These are phyloP conservation scores for Deladenus siricidicola DNA, from an alignment of 2,888 invertebrate species.

Conservation along the genomic window DNA sequence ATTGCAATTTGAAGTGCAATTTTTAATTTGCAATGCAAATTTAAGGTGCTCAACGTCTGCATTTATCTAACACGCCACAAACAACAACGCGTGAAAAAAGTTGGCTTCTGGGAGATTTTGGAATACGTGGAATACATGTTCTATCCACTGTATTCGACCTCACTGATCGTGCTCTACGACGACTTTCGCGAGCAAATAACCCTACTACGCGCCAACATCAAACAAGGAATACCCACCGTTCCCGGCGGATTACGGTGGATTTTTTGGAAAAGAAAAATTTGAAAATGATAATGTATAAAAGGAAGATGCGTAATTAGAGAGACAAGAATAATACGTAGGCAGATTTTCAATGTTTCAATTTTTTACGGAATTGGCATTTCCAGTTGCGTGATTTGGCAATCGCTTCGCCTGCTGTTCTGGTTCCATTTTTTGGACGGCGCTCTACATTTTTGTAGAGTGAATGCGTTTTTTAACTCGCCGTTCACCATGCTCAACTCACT, in stretches of 20 bases:
- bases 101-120: conserved; percentile 9
- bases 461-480: conserved; percentile 45
- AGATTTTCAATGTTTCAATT: too few relatives aligned
- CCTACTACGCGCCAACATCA: neutral
- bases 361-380: neutral
- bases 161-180: conserved; percentile 47
- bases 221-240: too few relatives aligned
- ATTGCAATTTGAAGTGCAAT: too few relatives aligned
- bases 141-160: conserved; percentile 45
- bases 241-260: too few relatives aligned
- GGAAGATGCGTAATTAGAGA: too few relatives aligned
- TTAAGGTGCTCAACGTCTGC: conserved; percentile 38
- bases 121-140: conserved; percentile 34
- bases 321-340: too few relatives aligned
- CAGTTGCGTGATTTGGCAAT: conserved; percentile 21
- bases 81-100: neutral
- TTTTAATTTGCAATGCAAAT: conserved; percentile 1
- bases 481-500: conserved; percentile 36
- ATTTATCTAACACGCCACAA: conserved; percentile 19
- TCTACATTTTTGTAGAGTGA: conserved; percentile 43
- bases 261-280: too few relatives aligned
- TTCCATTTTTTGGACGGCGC: conserved; percentile 36
- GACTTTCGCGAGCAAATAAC: conserved; percentile 34
- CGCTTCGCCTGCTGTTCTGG: conserved; percentile 39
- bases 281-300: too few relatives aligned